Base-by-base conservation (phyloP, 1,140 invertebrate species). In the Meloidogyne floridensis region DNA sequence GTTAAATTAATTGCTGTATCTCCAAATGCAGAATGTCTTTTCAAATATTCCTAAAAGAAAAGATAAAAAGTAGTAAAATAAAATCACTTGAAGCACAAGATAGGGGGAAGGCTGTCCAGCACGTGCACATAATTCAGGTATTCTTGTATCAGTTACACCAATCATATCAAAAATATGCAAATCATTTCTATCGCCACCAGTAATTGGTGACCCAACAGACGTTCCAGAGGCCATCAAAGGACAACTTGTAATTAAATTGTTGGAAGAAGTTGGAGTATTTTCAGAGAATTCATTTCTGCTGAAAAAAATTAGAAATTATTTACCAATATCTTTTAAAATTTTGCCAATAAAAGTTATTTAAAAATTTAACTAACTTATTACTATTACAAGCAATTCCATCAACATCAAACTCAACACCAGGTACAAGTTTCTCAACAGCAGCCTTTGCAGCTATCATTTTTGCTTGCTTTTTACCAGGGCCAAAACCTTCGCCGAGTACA, bases 1-100 rank as follows among this genome's bases (percentile, higher is more conserved):
- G 94, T 93, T 88, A 95, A 95, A 85, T 94, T 93, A 73, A 97
- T 95, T 86, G 96, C 93, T 81, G 95, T 94, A 91, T 96, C 95
- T 74, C 94, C 94, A 78, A 95, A 92, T 56, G 95, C 96, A 91
- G 95, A 96, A 91, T 97, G 97, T 84, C 93, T 93, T 56, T 84
- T 84, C 11, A 84, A 72, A 78, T 76, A 84, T 72, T 84, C 81
- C 32, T 88, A 75, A 70, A 83, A 85, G 4, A 6, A 56, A 81
- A 18, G 43, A 80, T 2, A 80, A 80, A 80, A 76, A 53, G 4
- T 42, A n/a, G 9, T 13, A 65, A 70, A 80, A 32, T 53, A 9
- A 20, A 59, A 18, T n/a, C 20, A 79, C 77, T 11, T 79, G 77
- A 65, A 79, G 65, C 11, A 79, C 43, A 43, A 79, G 77, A 47